Percentiles rank a stretch among this genome's conserved stretches.
Conservation (phyloP, 2,888 invertebrate genomes). For the Thymelicus lineola region DNA sequence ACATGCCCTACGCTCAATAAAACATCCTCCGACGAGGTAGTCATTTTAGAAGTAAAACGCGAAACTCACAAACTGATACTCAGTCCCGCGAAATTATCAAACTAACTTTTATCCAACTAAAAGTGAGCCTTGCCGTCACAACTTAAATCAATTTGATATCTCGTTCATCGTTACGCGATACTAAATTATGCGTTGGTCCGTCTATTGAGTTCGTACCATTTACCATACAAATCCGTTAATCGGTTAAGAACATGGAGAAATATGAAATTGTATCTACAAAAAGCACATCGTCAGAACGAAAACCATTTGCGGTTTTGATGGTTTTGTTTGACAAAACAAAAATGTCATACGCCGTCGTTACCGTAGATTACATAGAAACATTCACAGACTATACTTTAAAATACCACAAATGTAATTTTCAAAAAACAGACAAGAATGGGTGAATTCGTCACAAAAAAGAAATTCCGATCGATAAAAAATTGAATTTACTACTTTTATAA, state of each 20-base stretch:
- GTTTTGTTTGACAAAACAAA: slow-evolving; percentile 66
- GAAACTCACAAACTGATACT: slow-evolving; percentile 5
- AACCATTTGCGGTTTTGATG: slow-evolving; percentile 70
- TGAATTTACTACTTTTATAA: no score
- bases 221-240: slow-evolving; percentile 43
- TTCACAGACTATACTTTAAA: no score
- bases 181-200: not conserved
- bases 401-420: no score
- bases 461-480: no score
- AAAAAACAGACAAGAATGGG: no score
- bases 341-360: slow-evolving; percentile 29
- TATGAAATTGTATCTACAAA: slow-evolving; percentile 63
- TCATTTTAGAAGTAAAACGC: slow-evolving; percentile 81
- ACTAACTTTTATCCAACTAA: slow-evolving; percentile 22
- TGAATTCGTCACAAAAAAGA: no score
- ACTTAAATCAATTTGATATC: slow-evolving; percentile 16
- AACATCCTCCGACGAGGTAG: slow-evolving; percentile 97
- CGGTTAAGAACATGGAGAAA: slow-evolving; percentile 56
- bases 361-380: not conserved
- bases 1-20: slow-evolving; percentile 96
- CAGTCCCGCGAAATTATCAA: slow-evolving; percentile 22
- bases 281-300: slow-evolving; percentile 64
- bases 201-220: slow-evolving; percentile 3
- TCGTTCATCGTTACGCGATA: not conserved
- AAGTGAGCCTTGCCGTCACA: slow-evolving; percentile 9